phyloP scores from a whole-genome alignment of 2,113 vertebrate genomes.

The Peromyscus maniculatus region DNA sequence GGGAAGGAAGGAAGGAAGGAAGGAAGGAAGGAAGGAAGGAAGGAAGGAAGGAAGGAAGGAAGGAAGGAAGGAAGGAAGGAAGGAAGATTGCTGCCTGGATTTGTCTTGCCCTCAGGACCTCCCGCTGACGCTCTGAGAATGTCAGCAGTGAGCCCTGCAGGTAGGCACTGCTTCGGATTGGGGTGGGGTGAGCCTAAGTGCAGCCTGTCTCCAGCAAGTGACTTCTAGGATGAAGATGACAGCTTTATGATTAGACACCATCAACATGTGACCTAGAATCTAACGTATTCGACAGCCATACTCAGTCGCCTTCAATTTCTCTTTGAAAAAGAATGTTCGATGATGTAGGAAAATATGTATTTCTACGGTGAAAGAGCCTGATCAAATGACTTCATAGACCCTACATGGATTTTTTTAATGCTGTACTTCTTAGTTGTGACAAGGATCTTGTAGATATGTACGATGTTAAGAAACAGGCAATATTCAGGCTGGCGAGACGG shows the following conservation, averaged over 20 bases:
- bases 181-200: no score
- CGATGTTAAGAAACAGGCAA: neutral
- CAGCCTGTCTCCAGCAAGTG: neutral
- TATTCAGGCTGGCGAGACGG: neutral
- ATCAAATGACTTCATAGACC: neutral
- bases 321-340: neutral
- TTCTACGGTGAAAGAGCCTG: neutral
- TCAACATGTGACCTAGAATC: neutral
- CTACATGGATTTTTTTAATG: neutral
- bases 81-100: rapidly evolving
- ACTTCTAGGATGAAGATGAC: neutral
- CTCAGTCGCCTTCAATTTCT: neutral
- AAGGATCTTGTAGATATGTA: neutral
- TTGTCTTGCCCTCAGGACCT: neutral
- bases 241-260: neutral
- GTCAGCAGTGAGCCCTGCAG: rapidly evolving
- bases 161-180: rapidly evolving
- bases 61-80: neutral
- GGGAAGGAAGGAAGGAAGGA: neutral
- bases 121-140: neutral
- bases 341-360: neutral
- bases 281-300: neutral
- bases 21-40: neutral
- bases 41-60: no score
- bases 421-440: neutral